These are phyloP conservation scores for Conger conger DNA, from an alignment of 2,113 vertebrate species.

Conservation along the genomic window DNA sequence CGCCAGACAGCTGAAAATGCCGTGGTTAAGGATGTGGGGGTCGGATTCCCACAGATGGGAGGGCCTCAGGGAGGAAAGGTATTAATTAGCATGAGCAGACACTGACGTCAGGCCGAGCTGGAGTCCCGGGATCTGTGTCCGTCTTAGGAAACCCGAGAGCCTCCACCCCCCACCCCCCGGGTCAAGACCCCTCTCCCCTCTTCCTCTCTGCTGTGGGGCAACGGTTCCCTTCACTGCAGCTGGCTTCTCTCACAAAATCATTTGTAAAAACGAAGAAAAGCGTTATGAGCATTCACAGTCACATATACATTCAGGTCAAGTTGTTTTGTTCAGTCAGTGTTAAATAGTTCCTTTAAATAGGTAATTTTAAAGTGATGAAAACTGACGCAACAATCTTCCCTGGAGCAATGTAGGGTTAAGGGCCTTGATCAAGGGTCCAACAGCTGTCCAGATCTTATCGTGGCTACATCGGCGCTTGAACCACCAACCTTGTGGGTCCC, in stretches of 20 bases:
- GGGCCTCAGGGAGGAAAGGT: not conserved
- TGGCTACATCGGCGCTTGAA: too few species aligned
- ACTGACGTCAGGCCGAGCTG: slow-evolving; percentile 27
- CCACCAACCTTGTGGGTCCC: too few species aligned
- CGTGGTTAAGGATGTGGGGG: slow-evolving; percentile 1
- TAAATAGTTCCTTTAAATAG: too few species aligned
- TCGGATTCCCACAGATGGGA: slow-evolving; percentile 36
- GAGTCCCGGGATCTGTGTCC: slow-evolving; percentile 25
- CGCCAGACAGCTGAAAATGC: not conserved
- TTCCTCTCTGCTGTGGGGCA: not conserved
- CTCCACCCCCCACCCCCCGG: not conserved
- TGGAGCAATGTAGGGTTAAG: too few species aligned
- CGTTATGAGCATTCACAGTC: not conserved
- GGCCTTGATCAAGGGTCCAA: too few species aligned
- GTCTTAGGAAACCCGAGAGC: slow-evolving; percentile 30
- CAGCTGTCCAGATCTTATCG: too few species aligned
- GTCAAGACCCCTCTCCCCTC: not conserved
- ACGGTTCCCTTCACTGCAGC: slow-evolving; percentile 26
- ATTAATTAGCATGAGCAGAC: slow-evolving; percentile 31
- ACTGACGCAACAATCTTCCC: too few species aligned
- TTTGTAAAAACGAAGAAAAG: slow-evolving; percentile 31
- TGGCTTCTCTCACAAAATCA: slow-evolving; percentile 29
- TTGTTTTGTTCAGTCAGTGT: too few species aligned
- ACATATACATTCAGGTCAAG: not conserved
- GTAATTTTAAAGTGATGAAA: too few species aligned